Conservation (phyloP, 1,140 invertebrate genomes). For the Drosophila obscura region DNA sequence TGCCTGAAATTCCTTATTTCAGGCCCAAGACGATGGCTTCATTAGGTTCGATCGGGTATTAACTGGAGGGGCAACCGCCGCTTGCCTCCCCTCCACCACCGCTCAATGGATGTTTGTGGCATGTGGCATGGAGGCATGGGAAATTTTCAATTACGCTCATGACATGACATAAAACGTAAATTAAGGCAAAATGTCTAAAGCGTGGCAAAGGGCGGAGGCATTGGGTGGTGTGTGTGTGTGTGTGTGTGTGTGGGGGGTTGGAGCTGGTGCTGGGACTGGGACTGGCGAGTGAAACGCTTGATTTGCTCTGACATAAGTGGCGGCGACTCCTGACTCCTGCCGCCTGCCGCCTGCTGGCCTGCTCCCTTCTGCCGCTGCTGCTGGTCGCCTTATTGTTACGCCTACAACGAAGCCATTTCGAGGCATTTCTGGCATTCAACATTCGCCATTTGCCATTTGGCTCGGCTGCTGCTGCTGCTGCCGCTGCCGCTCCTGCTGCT, state of each 20-base stretch:
- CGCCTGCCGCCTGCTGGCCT: constrained; percentile 15
- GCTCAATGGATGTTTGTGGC: not conserved
- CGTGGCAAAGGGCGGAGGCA: not conserved
- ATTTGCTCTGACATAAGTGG: constrained; percentile 78
- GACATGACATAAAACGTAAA: constrained; percentile 81
- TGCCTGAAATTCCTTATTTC: no score
- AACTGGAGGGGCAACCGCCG: no score
- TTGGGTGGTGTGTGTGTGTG: no score
- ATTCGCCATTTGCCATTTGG: constrained; percentile 46
- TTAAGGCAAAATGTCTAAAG: constrained; percentile 67
- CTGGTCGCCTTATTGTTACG: constrained; percentile 51
- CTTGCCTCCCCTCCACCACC: no score
- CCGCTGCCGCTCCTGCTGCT: constrained; percentile 2
- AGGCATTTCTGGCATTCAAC: constrained; percentile 46
- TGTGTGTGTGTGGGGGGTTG: not conserved
- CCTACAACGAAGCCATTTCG: constrained; percentile 65
- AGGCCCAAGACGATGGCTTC: no score
- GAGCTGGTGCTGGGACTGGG: not conserved
- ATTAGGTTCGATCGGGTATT: no score
- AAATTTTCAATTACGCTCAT: constrained; percentile 77
- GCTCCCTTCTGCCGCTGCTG: constrained; percentile 36
- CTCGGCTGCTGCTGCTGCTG: constrained; percentile 1
- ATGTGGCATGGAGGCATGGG: constrained; percentile 3
- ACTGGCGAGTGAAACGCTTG: constrained; percentile 59
- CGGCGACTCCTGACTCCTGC: constrained; percentile 46